These are phyloP conservation scores for Thrips palmi DNA, from an alignment of 1,140 invertebrate genomes.

Conservation along the genomic window DNA sequence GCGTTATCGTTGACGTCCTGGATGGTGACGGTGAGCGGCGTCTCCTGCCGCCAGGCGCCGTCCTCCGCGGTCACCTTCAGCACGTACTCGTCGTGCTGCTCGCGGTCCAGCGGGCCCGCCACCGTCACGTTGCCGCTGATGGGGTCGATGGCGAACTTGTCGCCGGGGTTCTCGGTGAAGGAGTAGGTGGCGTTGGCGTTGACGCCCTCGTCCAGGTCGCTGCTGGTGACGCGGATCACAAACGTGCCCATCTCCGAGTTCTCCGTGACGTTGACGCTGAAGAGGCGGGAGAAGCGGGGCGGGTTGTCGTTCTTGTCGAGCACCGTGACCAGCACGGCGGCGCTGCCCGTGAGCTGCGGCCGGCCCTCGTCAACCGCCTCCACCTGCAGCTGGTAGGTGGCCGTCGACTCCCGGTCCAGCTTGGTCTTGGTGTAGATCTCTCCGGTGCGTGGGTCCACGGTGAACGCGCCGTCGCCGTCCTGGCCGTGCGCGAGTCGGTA, in stretches of 20 bases:
- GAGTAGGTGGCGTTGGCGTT: constrained; percentile 81
- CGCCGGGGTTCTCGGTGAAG: constrained; percentile 72
- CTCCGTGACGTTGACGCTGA: constrained; percentile 89
- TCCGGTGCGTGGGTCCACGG: constrained; percentile 60
- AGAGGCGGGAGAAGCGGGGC: constrained; percentile 77
- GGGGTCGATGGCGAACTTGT: constrained; percentile 76
- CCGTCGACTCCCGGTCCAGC: constrained; percentile 76
- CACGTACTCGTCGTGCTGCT: constrained; percentile 79
- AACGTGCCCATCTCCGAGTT: constrained; percentile 84
- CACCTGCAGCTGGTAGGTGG: constrained; percentile 63
- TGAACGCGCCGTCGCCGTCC: constrained; percentile 58
- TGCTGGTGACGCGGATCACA: constrained; percentile 80
- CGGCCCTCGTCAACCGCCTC: constrained; percentile 74
- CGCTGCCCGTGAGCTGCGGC: constrained; percentile 61
- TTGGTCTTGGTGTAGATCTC: constrained; percentile 66
- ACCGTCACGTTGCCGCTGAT: constrained; percentile 83
- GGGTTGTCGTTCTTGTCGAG: constrained; percentile 91
- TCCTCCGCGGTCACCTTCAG: constrained; percentile 73
- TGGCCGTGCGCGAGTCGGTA: constrained; percentile 61
- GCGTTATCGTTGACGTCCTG: constrained; percentile 91
- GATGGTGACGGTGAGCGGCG: constrained; percentile 76
- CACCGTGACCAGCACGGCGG: constrained; percentile 67
- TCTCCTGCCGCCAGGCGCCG: constrained; percentile 75
- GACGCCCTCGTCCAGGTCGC: constrained; percentile 65
- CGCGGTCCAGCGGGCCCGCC: constrained; percentile 60